Percentiles rank a stretch among this genome's conserved stretches.
phyloP scores from a whole-genome alignment of 2,113 vertebrate species.

The Nyctibius bracteatus region DNA sequence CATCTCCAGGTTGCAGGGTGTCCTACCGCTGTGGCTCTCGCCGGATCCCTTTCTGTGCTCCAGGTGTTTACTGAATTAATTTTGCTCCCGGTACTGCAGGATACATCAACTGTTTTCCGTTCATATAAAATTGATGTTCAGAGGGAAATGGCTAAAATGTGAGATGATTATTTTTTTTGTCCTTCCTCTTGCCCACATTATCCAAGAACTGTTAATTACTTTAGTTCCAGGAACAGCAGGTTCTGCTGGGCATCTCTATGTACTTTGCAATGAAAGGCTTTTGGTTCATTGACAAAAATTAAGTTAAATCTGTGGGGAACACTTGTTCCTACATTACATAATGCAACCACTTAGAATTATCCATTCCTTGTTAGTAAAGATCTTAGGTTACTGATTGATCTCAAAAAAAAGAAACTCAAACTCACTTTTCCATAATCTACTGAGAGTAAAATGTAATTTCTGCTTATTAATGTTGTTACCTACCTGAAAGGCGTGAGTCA shows the following conservation, averaged over 20 bases:
- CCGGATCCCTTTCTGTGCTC: rapidly evolving
- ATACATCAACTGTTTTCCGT: background rate
- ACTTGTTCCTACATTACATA: background rate
- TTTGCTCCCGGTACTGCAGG: background rate
- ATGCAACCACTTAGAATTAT: background rate
- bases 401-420: background rate
- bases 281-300: background rate
- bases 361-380: background rate
- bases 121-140: background rate
- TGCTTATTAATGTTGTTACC: background rate
- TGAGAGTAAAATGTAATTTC: background rate
- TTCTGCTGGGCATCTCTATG: background rate
- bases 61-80: background rate
- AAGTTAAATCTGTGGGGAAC: background rate
- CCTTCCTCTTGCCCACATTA: background rate
- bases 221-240: background rate
- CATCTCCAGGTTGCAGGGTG: background rate
- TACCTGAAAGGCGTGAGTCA: background rate
- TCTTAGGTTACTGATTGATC: background rate
- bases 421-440: background rate
- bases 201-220: background rate
- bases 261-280: background rate
- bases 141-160: background rate
- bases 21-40: rapidly evolving
- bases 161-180: background rate